Evolutionary conservation across 2,113 vertebrate genomes (phyloP), one percentile per base, ranked within the genome.

Genomic region (Petaurus breviceps): DNA sequence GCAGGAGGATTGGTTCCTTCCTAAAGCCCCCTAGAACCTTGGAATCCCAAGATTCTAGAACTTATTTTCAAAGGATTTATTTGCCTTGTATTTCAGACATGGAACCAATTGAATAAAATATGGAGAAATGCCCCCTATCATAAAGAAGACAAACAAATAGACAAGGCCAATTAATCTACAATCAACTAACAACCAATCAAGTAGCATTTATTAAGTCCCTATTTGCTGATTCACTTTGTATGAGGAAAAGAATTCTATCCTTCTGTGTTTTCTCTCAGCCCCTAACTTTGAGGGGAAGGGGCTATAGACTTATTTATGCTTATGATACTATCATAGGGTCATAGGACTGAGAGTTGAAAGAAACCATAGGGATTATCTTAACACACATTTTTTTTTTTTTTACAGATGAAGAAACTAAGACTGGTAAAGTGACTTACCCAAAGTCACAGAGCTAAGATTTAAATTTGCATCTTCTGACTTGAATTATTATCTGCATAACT

Each of bases 31-130:
- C 16, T 50, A 31, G 89, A 84, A 22, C 6, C 77, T 52, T 95
- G 55, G 25, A 31, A 14, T 95, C 95, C 46, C 68, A 53, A 57
- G 91, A 57, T 61, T 61, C 47, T 52, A 96, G 91, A 51, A 47
- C 4, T 43, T 1, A 26, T 28, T 51, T 95, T n/a, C 31, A 54
- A 95, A 95, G n/a, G 47, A 2, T n/a, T 55, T 89, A 1, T n/a
- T 55, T 89, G 8, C 54, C 93, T 2, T 47, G 12, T 77, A 37
- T 47, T 28, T 89, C 68, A 6, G n/a, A 16, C 92, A 47, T 90
- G 54, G 47, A 51, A 4, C 8, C 4, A 26, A 91, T 28, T 26
- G 61, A 51, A 12, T 90, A 22, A 90, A 51, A 12, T 31, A 51
- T 8, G 1, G 43, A n/a, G 52, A n/a, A 50, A n/a, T 90, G n/a